These are phyloP conservation scores for Troglohyphantes excavatus DNA, from an alignment of 2,888 invertebrate species.

Conservation along the genomic window DNA sequence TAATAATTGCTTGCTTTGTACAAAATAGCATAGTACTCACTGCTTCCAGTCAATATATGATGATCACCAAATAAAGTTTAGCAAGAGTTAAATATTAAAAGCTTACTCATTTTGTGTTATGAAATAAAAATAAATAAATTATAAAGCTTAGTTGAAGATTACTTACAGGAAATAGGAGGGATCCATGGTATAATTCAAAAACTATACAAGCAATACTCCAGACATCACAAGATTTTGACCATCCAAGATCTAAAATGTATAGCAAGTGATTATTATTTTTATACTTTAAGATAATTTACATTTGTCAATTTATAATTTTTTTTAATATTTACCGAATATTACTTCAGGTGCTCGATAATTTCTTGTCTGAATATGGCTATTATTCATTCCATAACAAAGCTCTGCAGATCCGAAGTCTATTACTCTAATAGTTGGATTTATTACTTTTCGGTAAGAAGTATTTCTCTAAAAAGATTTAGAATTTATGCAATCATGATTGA, in stretches of 20 bases:
- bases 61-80: no score
- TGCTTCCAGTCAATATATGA: no score
- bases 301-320: not conserved
- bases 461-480: conserved; percentile 10
- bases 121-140: no score
- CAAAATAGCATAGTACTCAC: no score
- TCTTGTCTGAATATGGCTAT: conserved; percentile 19
- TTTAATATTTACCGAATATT: conserved; percentile 16
- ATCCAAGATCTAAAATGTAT: not conserved
- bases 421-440: conserved; percentile 8
- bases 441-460: conserved; percentile 4
- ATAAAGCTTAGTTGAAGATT: not conserved
- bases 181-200: conserved; percentile 47
- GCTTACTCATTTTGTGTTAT: no score
- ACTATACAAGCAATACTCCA: conserved; percentile 52
- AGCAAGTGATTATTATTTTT: not conserved
- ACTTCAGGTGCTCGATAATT: conserved; percentile 45
- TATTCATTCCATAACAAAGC: not conserved
- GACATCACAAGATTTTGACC: conserved; percentile 22
- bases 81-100: no score
- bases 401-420: conserved; percentile 39
- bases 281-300: not conserved
- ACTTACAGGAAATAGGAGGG: conserved; percentile 31
- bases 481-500: no score
- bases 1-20: no score